Evolutionary conservation across 2,888 invertebrate species (phyloP).

Genomic region (Charanyca ferruginea): DNA sequence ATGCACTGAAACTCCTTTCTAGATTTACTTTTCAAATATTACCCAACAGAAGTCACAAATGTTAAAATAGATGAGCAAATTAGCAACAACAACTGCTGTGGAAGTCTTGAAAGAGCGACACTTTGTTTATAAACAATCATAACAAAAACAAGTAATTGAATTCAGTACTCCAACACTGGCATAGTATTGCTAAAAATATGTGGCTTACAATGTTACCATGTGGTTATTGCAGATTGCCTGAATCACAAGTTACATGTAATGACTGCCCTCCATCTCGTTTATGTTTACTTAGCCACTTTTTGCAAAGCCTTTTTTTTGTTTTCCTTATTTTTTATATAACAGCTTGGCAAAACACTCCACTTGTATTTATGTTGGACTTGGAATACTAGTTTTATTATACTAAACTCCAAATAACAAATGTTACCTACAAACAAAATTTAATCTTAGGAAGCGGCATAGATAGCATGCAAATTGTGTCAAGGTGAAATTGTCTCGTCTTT

Average conservation of each 20-base stretch:
- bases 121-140: constrained; percentile 50
- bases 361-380: too few species aligned
- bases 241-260: neutral
- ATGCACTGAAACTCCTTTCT: neutral
- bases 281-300: constrained; percentile 30
- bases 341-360: constrained; percentile 11
- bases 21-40: constrained; percentile 1
- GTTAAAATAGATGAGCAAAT: neutral
- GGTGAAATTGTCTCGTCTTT: constrained; percentile 65
- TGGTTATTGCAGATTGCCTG: neutral
- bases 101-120: neutral
- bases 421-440: constrained; percentile 19
- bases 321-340: neutral
- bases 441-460: constrained; percentile 64
- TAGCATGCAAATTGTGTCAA: constrained; percentile 76
- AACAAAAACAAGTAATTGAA: constrained; percentile 27
- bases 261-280: constrained; percentile 3
- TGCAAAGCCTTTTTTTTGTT: neutral
- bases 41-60: neutral
- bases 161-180: neutral
- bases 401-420: constrained; percentile 35
- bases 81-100: neutral
- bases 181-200: constrained; percentile 21
- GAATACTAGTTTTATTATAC: constrained; percentile 17
- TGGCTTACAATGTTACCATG: neutral